phyloP scores from a whole-genome alignment of 2,888 invertebrate genomes.

The Smittia aterrima region DNA sequence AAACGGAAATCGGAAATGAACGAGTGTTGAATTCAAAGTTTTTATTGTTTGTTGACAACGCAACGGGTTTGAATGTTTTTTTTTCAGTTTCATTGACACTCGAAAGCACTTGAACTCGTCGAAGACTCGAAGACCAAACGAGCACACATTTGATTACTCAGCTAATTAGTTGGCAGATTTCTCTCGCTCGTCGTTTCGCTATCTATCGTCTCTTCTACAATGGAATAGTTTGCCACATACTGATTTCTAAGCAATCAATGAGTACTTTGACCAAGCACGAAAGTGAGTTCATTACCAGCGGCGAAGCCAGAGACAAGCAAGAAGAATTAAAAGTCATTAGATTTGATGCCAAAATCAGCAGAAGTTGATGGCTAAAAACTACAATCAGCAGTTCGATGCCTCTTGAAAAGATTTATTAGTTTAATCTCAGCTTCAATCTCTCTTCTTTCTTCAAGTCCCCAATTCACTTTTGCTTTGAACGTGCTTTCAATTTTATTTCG shows the following conservation, averaged over 20 bases:
- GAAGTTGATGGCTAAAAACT: constrained; percentile 9
- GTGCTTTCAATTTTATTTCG: background rate
- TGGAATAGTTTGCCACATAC: background rate
- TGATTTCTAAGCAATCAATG: background rate
- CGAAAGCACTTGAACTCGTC: background rate
- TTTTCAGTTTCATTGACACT: constrained; percentile 21
- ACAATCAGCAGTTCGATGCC: background rate
- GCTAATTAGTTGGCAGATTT: constrained; percentile 5
- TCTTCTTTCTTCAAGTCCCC: background rate
- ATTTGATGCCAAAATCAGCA: background rate
- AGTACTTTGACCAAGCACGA: background rate
- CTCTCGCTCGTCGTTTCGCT: background rate
- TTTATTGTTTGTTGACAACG: background rate
- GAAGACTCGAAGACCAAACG: background rate
- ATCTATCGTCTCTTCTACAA: background rate
- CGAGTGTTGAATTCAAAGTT: background rate
- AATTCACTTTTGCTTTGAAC: background rate
- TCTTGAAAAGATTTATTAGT: background rate
- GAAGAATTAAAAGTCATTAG: constrained; percentile 18
- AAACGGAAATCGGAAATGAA: constrained; percentile 35
- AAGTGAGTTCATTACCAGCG: constrained; percentile 26
- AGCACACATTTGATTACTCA: constrained; percentile 2
- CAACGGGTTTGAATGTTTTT: background rate
- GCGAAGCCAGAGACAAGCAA: too few species aligned
- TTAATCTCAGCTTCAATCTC: constrained; percentile 7